Conservation (phyloP, 2,113 vertebrate genomes). For the Picathartes gymnocephalus region DNA sequence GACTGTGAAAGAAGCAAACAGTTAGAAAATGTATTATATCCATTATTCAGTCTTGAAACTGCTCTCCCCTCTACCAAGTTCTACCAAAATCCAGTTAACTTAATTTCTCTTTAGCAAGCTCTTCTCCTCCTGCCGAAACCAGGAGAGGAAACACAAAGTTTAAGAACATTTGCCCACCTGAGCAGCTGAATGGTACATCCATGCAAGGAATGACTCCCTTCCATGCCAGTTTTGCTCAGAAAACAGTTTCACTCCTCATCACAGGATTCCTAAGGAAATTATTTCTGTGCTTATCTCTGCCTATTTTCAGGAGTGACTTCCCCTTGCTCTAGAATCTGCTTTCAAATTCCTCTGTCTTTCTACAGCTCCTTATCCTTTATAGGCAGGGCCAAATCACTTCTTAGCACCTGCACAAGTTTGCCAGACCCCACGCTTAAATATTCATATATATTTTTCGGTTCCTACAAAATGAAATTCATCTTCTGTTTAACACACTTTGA, state of each 20-base stretch:
- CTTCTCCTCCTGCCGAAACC: background rate
- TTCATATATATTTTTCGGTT: background rate
- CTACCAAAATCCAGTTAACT: background rate
- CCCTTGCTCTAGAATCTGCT: background rate
- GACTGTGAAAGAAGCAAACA: background rate
- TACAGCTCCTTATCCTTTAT: background rate
- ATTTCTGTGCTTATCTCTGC: background rate
- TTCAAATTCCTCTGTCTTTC: background rate
- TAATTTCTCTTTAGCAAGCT: background rate
- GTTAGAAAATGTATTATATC: background rate
- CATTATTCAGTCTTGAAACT: background rate
- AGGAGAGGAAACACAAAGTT: background rate
- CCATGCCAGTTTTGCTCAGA: background rate
- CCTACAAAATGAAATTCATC: background rate
- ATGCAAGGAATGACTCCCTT: background rate
- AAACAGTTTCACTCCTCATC: background rate
- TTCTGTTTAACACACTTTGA: background rate
- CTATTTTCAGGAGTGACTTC: background rate
- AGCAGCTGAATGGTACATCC: background rate
- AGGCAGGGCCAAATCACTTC: background rate
- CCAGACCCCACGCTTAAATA: background rate
- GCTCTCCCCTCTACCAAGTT: background rate
- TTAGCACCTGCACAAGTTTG: background rate
- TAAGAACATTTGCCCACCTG: background rate
- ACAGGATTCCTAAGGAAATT: background rate